Evolutionary conservation across 2,113 vertebrate species (phyloP).

Genomic region (Micronycteris hirsuta): DNA sequence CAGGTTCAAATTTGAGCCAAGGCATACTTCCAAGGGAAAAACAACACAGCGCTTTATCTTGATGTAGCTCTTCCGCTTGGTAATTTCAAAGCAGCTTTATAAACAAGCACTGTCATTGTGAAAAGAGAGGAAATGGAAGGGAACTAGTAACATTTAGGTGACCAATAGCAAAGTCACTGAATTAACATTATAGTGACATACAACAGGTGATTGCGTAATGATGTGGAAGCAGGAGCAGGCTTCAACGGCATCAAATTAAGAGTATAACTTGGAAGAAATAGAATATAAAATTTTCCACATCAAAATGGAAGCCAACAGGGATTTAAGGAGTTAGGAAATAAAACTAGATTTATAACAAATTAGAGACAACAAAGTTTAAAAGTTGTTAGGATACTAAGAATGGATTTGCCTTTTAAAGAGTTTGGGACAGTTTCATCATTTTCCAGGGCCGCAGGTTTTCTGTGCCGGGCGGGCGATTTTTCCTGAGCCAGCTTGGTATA

Average conservation of each 20-base stretch:
- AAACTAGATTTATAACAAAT: conserved; percentile 45
- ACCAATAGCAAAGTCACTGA: conserved; percentile 43
- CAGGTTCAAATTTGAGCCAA: conserved; percentile 57
- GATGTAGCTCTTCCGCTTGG: conserved; percentile 47
- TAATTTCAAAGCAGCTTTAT: conserved; percentile 67
- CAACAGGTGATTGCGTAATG: not conserved
- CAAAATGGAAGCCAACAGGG: not conserved
- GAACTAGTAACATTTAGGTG: conserved; percentile 49
- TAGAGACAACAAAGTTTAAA: conserved; percentile 37
- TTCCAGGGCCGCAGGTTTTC: conserved; percentile 38
- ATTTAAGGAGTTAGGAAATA: conserved; percentile 24
- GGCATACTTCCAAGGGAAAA: conserved; percentile 59
- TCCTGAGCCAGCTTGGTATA: conserved; percentile 44
- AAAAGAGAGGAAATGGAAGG: conserved; percentile 39
- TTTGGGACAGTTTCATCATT: conserved; percentile 45
- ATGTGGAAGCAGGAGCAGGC: not conserved
- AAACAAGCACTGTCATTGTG: conserved; percentile 64
- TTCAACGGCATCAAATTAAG: not conserved
- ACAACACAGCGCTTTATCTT: conserved; percentile 61
- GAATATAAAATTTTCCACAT: not conserved
- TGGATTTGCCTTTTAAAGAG: conserved; percentile 46
- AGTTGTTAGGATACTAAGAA: conserved; percentile 32
- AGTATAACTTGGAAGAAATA: conserved; percentile 36
- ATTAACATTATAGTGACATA: not conserved
- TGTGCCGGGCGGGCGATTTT: conserved; percentile 33